Conservation (phyloP, 2,797 vertebrate species). For the Neostethus bicornis region DNA sequence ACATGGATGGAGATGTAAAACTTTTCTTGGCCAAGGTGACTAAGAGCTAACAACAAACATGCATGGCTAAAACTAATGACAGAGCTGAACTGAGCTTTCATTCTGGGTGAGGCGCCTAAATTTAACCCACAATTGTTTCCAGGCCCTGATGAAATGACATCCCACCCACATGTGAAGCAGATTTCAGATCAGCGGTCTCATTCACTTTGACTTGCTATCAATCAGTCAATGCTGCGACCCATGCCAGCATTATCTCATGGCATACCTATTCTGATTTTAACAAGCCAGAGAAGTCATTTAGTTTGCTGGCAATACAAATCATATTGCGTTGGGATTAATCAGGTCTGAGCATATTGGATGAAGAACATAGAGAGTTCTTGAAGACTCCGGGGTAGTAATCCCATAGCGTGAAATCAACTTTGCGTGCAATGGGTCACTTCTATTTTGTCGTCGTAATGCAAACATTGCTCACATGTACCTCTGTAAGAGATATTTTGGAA, state of each 20-base stretch:
- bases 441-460: conserved; percentile 34
- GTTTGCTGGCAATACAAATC: conserved; percentile 45
- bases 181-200: conserved; percentile 50
- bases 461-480: conserved; percentile 34
- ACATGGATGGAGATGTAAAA: conserved; percentile 59
- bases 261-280: conserved; percentile 60
- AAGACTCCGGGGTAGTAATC: conserved; percentile 37
- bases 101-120: conserved; percentile 57
- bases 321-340: conserved; percentile 50
- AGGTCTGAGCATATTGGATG: conserved; percentile 41
- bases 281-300: conserved; percentile 43
- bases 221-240: conserved; percentile 54
- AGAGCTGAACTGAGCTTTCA: conserved; percentile 51
- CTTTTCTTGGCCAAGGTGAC: conserved; percentile 58
- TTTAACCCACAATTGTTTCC: conserved; percentile 74
- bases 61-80: conserved; percentile 53
- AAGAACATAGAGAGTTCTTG: conserved; percentile 55
- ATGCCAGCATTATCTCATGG: conserved; percentile 66
- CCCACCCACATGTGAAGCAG: conserved; percentile 65
- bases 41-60: conserved; percentile 60
- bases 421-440: conserved; percentile 42
- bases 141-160: conserved; percentile 48
- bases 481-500: conserved; percentile 25
- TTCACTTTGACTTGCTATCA: conserved; percentile 60
- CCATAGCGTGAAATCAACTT: conserved; percentile 42